Base-by-base conservation (phyloP, 35 echinoderm and acorn worm genomes). In the Hemicentrotus pulcherrimus region DNA sequence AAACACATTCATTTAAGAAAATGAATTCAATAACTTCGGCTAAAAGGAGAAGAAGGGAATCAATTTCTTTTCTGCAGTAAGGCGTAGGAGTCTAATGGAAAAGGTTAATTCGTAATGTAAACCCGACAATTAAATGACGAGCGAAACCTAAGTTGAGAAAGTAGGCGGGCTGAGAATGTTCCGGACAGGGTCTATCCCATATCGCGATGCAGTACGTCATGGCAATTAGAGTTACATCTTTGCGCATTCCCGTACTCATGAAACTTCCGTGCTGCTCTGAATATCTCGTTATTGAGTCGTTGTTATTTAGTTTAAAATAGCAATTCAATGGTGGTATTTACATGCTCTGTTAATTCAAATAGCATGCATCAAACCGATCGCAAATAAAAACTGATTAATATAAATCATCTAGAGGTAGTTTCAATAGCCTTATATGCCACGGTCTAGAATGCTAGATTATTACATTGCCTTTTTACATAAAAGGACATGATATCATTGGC, bases 91-190 rank as follows among this genome's bases (percentile, higher is more conserved):
- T 90, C 9, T 90, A 90, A 46, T 32, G 32, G 30, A 35, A 16
- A 90, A 47, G 46, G 88, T 90, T 33, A 90, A 45, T 32, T 90
- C 88, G 88, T 45, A 35, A 90, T 33, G 32, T 24, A 45, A 90
- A 32, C 88, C 88, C 88, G 46, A 90, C 88, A 90, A 90, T 90
- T 90, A 45, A 28, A 90, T 90, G 88, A 90, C 9, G 46, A 33
- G 30, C 5, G 88, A 90, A 90, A 90, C 88, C 46, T 28, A 45
- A 90, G 88, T 90, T 47, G 88, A 45, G 12, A 32, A 90, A 47
- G 88, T 45, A 90, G 32, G 88, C 88, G 46, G 88, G 32, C 32
- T 90, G 12, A 33, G 5, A 45, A 33, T 90, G n/a, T 47, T 90
- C 18, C 6, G 15, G 32, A n/a, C 14, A 90, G 12, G 16, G n/a